These are phyloP conservation scores for Sarcophaga carnaria DNA, from an alignment of 2,888 invertebrate genomes.

Conservation along the genomic window DNA sequence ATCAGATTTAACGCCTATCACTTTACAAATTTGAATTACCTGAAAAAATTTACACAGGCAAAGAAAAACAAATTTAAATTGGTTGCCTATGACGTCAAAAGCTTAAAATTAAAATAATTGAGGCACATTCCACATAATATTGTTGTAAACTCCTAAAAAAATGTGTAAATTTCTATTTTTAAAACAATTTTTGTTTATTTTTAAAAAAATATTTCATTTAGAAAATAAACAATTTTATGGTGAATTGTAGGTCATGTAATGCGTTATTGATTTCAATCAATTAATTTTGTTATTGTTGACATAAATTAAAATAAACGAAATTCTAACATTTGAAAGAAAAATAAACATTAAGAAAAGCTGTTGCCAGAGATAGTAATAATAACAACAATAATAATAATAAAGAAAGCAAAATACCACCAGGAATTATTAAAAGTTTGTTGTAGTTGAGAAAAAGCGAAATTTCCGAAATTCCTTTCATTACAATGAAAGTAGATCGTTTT, in stretches of 20 bases:
- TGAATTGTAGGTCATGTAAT: slow-evolving; percentile 22
- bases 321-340: background rate
- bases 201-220: slow-evolving; percentile 17
- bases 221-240: background rate
- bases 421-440: no score
- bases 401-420: no score
- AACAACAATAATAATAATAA: no score
- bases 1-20: no score
- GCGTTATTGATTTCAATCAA: slow-evolving; percentile 12
- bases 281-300: slow-evolving; percentile 4
- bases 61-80: no score
- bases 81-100: no score
- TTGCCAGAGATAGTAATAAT: background rate
- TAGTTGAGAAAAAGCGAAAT: no score
- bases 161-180: slow-evolving; percentile 1
- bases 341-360: background rate
- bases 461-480: no score
- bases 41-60: no score
- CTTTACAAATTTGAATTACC: no score
- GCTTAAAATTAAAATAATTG: background rate
- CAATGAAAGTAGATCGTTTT: no score
- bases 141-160: background rate
- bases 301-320: slow-evolving; percentile 4
- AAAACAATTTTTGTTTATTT: slow-evolving; percentile 5
- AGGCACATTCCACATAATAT: background rate